Evolutionary conservation across 2,113 vertebrate species (phyloP).

Genomic region (Arothron firmamentum): DNA sequence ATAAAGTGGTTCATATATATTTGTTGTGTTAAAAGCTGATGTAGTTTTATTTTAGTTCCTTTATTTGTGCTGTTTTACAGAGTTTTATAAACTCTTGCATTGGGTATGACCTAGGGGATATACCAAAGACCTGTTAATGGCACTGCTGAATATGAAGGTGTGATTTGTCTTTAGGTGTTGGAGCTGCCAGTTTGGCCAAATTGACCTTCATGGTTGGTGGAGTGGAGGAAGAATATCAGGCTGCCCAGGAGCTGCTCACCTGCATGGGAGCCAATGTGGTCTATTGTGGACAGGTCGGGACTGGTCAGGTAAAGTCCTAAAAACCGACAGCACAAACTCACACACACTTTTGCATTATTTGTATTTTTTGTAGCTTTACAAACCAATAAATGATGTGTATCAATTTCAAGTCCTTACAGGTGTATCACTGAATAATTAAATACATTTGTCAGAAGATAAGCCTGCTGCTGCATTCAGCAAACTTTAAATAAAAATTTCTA

Average conservation of each 20-base stretch:
- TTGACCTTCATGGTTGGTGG: constrained; percentile 98
- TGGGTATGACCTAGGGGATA: no score
- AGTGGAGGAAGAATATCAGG: constrained; percentile 89
- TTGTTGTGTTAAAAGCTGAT: neutral
- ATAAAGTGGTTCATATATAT: constrained; percentile 33
- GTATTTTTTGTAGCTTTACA: neutral
- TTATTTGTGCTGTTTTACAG: neutral
- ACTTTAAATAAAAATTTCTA: no score
- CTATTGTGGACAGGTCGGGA: constrained; percentile 91
- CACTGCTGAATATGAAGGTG: constrained; percentile 1
- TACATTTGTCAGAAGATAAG: no score
- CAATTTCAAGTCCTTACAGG: neutral
- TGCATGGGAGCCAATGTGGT: constrained; percentile 94
- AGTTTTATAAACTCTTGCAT: no score
- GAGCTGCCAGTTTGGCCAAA: constrained; percentile 89
- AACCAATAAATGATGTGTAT: neutral
- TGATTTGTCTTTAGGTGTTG: constrained; percentile 81
- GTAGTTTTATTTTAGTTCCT: neutral
- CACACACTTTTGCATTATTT: neutral
- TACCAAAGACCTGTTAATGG: neutral
- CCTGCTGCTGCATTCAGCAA: no score
- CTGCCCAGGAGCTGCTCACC: constrained; percentile 87
- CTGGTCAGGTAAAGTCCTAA: constrained; percentile 82
- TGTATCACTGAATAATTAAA: no score
- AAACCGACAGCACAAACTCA: neutral